Conservation (phyloP, 1,140 invertebrate species). For the Meloidogyne hapla region DNA sequence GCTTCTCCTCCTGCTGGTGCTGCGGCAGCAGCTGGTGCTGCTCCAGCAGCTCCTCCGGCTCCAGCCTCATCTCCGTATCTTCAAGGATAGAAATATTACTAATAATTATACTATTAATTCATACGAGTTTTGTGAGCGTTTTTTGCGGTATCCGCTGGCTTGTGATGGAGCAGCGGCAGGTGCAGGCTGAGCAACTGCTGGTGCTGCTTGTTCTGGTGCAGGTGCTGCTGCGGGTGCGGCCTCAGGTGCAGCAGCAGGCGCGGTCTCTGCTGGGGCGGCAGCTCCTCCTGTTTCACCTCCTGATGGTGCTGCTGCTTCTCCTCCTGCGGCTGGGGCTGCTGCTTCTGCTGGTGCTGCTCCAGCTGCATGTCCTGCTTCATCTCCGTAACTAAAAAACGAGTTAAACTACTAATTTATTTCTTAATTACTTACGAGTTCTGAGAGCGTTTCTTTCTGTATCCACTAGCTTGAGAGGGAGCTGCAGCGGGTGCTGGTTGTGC, state of each 20-base stretch:
- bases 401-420: neutral
- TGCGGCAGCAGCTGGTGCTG: neutral
- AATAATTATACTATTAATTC: neutral
- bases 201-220: slow-evolving; percentile 10
- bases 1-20: slow-evolving; percentile 1
- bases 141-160: slow-evolving; percentile 11
- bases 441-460: slow-evolving; percentile 18
- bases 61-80: slow-evolving; percentile 6
- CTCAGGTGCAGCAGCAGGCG: neutral
- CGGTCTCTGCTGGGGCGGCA: slow-evolving; percentile 9
- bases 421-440: slow-evolving; percentile 12
- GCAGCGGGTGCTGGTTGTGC: slow-evolving; percentile 5
- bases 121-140: slow-evolving; percentile 3
- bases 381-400: neutral
- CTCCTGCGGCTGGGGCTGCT: slow-evolving; percentile 11
- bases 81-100: neutral
- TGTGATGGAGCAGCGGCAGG: slow-evolving; percentile 12
- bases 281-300: neutral
- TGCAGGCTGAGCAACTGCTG: slow-evolving; percentile 5
- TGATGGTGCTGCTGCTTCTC: neutral
- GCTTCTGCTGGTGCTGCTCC: slow-evolving; percentile 12
- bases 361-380: slow-evolving; percentile 5
- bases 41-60: slow-evolving; percentile 4
- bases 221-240: slow-evolving; percentile 4
- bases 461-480: neutral